phyloP scores from a whole-genome alignment of 2,797 vertebrate species.

The Catharus ustulatus region DNA sequence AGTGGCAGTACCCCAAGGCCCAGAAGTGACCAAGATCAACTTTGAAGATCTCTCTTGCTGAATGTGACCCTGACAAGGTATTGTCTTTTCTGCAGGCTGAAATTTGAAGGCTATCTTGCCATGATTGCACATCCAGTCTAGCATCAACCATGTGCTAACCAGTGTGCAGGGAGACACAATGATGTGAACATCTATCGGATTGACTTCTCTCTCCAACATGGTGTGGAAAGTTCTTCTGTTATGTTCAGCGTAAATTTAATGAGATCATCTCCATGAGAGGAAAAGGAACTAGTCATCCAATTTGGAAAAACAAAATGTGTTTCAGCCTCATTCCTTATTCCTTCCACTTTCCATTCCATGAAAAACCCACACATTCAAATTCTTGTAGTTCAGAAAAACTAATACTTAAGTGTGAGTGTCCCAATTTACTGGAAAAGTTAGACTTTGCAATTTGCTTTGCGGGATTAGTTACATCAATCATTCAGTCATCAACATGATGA shows the following conservation, averaged over 20 bases:
- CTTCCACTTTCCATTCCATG: not conserved
- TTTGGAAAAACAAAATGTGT: not conserved
- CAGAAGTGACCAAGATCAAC: not conserved
- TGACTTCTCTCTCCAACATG: not conserved
- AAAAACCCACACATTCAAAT: not conserved
- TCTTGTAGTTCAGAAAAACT: not conserved
- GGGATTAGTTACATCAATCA: slow-evolving; percentile 15
- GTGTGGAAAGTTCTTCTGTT: not conserved
- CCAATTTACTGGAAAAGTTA: not conserved
- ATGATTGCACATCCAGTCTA: not conserved
- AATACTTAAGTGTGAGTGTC: not conserved
- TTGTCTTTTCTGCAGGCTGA: not conserved
- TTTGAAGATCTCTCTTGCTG: not conserved
- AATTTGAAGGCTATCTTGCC: not conserved
- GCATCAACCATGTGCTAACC: not conserved
- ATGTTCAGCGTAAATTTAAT: not conserved
- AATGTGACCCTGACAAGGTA: not conserved
- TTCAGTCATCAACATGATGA: not conserved
- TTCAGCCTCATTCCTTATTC: not conserved
- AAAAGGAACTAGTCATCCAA: not conserved
- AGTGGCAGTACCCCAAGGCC: not conserved
- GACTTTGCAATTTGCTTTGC: not conserved
- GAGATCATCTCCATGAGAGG: not conserved
- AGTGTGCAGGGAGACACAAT: not conserved
- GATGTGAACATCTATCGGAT: not conserved